phyloP scores from a whole-genome alignment of 1,140 invertebrate species.

The Nasonia giraulti region DNA sequence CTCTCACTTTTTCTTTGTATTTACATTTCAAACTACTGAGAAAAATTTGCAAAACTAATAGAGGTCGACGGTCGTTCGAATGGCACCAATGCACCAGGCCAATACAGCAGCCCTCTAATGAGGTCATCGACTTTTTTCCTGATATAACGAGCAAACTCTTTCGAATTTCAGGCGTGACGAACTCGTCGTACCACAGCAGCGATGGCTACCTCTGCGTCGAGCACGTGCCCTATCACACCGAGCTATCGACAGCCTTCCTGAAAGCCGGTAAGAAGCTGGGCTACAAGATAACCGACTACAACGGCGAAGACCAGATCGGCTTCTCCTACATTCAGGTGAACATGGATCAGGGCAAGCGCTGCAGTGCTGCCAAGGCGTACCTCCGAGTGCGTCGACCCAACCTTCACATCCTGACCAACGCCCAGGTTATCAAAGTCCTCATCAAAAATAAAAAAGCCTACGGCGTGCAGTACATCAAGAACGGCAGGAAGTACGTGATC shows the following conservation, averaged over 20 bases:
- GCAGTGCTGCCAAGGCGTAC: conserved; percentile 79
- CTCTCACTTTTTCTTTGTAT: too few relatives aligned
- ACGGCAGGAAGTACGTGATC: conserved; percentile 70
- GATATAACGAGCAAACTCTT: neutral
- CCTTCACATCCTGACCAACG: conserved; percentile 80
- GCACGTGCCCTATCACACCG: conserved; percentile 68
- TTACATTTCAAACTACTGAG: neutral
- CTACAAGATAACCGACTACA: conserved; percentile 75
- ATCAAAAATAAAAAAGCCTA: conserved; percentile 75
- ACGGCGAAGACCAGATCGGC: conserved; percentile 72
- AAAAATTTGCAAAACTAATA: neutral
- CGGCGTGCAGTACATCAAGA: conserved; percentile 78
- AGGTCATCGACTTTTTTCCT: neutral
- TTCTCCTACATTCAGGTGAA: conserved; percentile 82
- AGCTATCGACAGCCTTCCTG: conserved; percentile 73
- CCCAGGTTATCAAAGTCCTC: conserved; percentile 78
- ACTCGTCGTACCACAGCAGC: conserved; percentile 72
- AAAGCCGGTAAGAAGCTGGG: conserved; percentile 76
- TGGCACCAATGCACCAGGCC: too few relatives aligned
- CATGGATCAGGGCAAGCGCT: conserved; percentile 78
- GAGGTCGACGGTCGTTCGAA: neutral
- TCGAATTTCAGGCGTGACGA: conserved; percentile 58
- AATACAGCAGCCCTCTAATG: too few relatives aligned
- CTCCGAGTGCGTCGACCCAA: conserved; percentile 78
- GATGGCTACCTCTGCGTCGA: conserved; percentile 72